Evolutionary conservation across 1,140 invertebrate genomes (phyloP).

Genomic region (Drosophila ogumai): DNA sequence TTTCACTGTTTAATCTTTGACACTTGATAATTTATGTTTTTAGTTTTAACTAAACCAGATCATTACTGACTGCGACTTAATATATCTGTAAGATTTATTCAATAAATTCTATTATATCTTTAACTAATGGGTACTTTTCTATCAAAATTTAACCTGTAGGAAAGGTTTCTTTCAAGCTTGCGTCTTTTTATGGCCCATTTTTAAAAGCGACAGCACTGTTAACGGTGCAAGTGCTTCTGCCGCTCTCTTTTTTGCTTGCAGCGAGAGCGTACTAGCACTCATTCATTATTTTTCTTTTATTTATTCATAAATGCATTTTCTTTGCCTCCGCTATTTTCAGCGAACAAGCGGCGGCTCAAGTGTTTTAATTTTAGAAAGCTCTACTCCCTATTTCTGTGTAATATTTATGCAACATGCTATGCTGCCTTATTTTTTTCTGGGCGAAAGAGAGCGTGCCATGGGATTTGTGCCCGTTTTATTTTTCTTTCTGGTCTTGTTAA

Average conservation of each 20-base stretch:
- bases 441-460: constrained; percentile 54
- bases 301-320: constrained; percentile 80
- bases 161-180: neutral
- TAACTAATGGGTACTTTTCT: neutral
- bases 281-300: constrained; percentile 60
- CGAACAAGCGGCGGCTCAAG: constrained; percentile 47
- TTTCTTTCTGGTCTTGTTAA: constrained; percentile 15
- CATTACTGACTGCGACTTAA: neutral
- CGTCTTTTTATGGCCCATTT: neutral
- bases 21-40: neutral
- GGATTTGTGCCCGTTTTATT: constrained; percentile 13
- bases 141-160: neutral
- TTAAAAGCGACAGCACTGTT: constrained; percentile 12
- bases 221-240: constrained; percentile 38
- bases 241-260: constrained; percentile 29
- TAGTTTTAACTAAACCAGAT: neutral
- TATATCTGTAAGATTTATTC: neutral
- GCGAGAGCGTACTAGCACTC: constrained; percentile 32
- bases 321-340: constrained; percentile 67
- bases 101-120: no score
- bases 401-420: constrained; percentile 78
- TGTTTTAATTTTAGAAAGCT: constrained; percentile 80
- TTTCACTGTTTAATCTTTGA: neutral
- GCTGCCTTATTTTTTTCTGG: constrained; percentile 28
- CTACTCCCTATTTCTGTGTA: constrained; percentile 42